These are phyloP conservation scores for Myrmecobius fasciatus DNA, from an alignment of 2,113 vertebrate genomes.

Conservation along the genomic window DNA sequence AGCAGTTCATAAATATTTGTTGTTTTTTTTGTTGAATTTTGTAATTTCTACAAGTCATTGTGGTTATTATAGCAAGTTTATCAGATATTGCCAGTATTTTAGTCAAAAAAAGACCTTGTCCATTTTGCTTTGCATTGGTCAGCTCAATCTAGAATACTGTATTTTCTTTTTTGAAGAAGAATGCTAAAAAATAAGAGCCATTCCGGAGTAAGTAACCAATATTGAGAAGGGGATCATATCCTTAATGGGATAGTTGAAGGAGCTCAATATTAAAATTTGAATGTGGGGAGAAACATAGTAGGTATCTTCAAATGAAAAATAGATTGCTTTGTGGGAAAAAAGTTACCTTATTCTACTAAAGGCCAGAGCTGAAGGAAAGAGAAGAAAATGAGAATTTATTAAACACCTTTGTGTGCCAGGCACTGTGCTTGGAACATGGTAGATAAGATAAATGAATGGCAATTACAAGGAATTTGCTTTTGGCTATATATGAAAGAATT, in stretches of 20 bases:
- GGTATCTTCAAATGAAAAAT: not conserved
- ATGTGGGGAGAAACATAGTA: not conserved
- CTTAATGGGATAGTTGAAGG: constrained; percentile 25
- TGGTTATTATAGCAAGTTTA: not conserved
- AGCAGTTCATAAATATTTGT: not conserved
- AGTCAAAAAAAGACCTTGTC: not conserved
- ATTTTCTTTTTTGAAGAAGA: not conserved
- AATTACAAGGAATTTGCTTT: not conserved
- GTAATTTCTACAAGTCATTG: not conserved
- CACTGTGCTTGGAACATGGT: not conserved
- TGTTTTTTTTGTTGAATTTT: not conserved
- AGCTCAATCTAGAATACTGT: not conserved
- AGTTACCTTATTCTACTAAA: not conserved
- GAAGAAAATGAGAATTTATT: not conserved
- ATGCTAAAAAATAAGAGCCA: not conserved
- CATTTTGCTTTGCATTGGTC: not conserved
- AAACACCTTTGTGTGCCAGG: not conserved
- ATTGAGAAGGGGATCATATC: not conserved
- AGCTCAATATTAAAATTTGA: constrained; percentile 30
- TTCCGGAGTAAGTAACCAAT: not conserved
- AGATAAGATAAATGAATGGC: not conserved
- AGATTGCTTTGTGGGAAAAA: not conserved
- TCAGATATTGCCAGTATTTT: not conserved
- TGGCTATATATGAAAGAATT: not conserved
- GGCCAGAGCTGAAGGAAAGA: not conserved